A percentile compares a stretch with the other conserved stretches of the same genome.
phyloP scores from a whole-genome alignment of 2,797 vertebrate species.

The Chaenodraco wilsoni region DNA sequence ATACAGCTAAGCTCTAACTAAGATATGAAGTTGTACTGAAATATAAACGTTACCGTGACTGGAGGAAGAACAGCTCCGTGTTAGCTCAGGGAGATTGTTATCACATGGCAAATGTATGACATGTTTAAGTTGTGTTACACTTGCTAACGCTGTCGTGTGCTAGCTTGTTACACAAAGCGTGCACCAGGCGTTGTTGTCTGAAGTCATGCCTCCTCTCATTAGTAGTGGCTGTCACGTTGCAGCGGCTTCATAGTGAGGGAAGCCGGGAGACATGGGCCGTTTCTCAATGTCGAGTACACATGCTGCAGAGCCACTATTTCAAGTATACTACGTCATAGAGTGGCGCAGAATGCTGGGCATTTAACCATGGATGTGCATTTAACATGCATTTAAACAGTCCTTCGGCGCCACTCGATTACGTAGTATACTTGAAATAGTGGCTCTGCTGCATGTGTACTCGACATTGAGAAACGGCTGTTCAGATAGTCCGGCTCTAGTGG shows the following conservation, averaged over 20 bases:
- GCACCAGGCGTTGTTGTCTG: too few relatives aligned
- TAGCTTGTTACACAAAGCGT: neutral
- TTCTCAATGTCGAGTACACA: too few relatives aligned
- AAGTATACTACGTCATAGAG: too few relatives aligned
- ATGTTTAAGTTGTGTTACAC: too few relatives aligned
- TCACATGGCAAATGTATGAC: too few relatives aligned
- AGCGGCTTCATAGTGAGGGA: constrained; percentile 45
- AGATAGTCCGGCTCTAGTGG: neutral
- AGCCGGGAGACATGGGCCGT: constrained; percentile 37
- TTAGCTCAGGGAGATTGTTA: neutral
- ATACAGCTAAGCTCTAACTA: neutral
- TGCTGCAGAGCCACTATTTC: too few relatives aligned
- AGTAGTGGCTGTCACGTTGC: neutral
- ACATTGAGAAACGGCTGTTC: constrained; percentile 24
- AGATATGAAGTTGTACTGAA: neutral
- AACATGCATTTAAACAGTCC: too few relatives aligned
- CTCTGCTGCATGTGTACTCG: too few relatives aligned
- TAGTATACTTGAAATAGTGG: too few relatives aligned
- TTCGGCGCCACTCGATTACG: too few relatives aligned
- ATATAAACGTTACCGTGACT: neutral
- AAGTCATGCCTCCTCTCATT: neutral
- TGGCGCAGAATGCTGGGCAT: too few relatives aligned
- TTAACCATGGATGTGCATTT: too few relatives aligned
- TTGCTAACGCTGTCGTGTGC: neutral
- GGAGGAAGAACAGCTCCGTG: rapidly evolving